A percentile compares a stretch with the other conserved stretches of the same genome.
Evolutionary conservation across 2,888 invertebrate genomes (phyloP).

Genomic region (Mongoloraphidia duomilia): DNA sequence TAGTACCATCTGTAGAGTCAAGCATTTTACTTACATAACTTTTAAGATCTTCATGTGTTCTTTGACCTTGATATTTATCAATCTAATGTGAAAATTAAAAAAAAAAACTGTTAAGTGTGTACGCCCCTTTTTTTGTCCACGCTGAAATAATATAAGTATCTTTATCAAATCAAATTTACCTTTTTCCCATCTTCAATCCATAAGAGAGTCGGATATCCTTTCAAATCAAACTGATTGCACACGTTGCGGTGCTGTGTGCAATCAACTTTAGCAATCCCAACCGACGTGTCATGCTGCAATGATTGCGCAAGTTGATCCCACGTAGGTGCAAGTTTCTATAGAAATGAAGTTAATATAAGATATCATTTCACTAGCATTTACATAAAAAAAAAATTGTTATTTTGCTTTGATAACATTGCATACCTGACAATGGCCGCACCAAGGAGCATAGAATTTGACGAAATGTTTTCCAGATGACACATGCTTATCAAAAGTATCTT

Average conservation of each 20-base stretch:
- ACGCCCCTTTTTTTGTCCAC: no score
- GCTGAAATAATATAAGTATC: no score
- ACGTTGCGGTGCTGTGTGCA: slow-evolving; percentile 62
- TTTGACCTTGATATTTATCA: slow-evolving; percentile 56
- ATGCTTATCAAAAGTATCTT: slow-evolving; percentile 59
- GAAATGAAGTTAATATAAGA: slow-evolving; percentile 7
- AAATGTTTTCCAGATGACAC: slow-evolving; percentile 66
- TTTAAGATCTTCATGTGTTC: slow-evolving; percentile 54
- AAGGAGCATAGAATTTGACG: slow-evolving; percentile 83
- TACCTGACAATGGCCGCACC: slow-evolving; percentile 82
- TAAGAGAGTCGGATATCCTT: slow-evolving; percentile 74
- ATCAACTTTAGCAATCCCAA: slow-evolving; percentile 70
- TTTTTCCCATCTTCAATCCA: slow-evolving; percentile 82
- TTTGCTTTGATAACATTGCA: slow-evolving; percentile 7
- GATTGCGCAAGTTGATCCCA: slow-evolving; percentile 72
- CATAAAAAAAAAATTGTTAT: slow-evolving; percentile 5
- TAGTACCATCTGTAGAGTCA: slow-evolving; percentile 30
- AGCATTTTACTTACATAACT: slow-evolving; percentile 57
- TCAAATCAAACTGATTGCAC: slow-evolving; percentile 67
- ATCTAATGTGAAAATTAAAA: slow-evolving; percentile 31
- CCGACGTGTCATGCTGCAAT: slow-evolving; percentile 46
- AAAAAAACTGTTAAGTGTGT: no score
- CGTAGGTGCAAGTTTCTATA: slow-evolving; percentile 60
- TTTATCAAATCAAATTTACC: slow-evolving; percentile 29
- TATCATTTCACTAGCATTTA: slow-evolving; percentile 9